Evolutionary conservation across 1,140 invertebrate genomes (phyloP), one percentile per base, ranked within the genome.

Genomic region (Rhyzopertha dominica): DNA sequence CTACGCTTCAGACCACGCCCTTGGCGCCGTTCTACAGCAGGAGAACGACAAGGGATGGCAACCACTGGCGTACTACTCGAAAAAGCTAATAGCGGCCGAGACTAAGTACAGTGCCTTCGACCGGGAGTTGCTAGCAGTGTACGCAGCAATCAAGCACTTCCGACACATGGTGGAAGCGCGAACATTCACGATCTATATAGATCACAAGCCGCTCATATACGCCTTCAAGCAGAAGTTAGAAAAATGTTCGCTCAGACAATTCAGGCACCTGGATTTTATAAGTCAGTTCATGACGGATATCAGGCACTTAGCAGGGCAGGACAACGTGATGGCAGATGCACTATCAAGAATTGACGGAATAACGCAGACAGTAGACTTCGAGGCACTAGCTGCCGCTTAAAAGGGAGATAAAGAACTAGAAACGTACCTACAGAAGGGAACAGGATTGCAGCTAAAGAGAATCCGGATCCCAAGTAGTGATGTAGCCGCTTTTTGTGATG

Each of bases 81-180:
- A 46, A 19, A 67, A 66, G 43, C 35, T 72, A 0, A 53, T 28
- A 2, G 19, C 46, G n/a, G 23, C 55, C 0, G 54, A 73, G 49
- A 22, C 40, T 18, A 58, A 62, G 13, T 69, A 71, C 29, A 59
- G 49, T 8, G 53, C 65, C 2, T 74, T 66, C 51, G 67, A 71
- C 41, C 40, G 66, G 7, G 68, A 75, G 49, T 47, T 74, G 1
- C 35, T 73, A 0, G 71, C 66, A 0, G 63, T 71, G 17, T 73
- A 70, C 44, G 28, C 43, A 19, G 44, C 56, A 0, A 36, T 35
- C 5, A 26, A 32, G 35, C 17, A 34, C 18, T 32, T 23, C 17
- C 32, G 24, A 12, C 54, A 59, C 31, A 28, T 62, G 35, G 7
- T 67, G n/a, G 58, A 66, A 48, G 60, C 47, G 4, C 18, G 49